Conservation (phyloP, 2,888 invertebrate species). For the Caenorhabditis sulstoni region DNA sequence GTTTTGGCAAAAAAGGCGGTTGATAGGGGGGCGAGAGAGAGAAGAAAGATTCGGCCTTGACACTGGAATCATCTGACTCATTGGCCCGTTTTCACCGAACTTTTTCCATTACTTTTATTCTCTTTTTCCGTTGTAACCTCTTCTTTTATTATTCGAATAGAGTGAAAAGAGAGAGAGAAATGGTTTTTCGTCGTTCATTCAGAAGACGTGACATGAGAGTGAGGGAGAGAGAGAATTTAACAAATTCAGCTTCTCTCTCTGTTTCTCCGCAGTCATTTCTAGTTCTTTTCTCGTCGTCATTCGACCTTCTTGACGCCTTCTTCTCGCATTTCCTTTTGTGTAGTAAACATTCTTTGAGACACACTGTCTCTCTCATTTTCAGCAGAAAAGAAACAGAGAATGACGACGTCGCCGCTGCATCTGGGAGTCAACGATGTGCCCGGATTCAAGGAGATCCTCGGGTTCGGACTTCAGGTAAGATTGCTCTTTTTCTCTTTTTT, state of each 20-base stretch:
- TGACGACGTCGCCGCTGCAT: conserved; percentile 50
- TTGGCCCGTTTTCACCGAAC: too few species aligned
- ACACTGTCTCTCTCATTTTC: too few species aligned
- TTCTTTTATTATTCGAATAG: too few species aligned
- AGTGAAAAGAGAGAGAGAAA: not conserved
- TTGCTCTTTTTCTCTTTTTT: not conserved
- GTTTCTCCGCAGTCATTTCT: not conserved
- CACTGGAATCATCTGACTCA: too few species aligned
- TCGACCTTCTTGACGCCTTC: conserved; percentile 8
- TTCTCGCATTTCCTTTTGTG: not conserved
- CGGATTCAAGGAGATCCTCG: conserved; percentile 34
- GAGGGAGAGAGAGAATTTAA: conserved; percentile 17
- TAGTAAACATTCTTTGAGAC: too few species aligned
- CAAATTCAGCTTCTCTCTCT: conserved; percentile 25
- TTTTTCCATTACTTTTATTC: too few species aligned
- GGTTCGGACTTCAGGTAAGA: conserved; percentile 55
- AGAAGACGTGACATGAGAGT: too few species aligned
- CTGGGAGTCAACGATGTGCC: conserved; percentile 58
- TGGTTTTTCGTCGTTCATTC: not conserved
- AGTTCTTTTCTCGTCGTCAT: conserved; percentile 7
- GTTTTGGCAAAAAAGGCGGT: not conserved
- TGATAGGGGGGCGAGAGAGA: conserved; percentile 3
- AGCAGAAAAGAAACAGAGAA: not conserved
- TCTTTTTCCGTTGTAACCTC: too few species aligned
- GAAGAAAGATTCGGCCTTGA: conserved; percentile 16